Evolutionary conservation across 2,113 vertebrate species (phyloP).

Genomic region (Syngnathus typhle): DNA sequence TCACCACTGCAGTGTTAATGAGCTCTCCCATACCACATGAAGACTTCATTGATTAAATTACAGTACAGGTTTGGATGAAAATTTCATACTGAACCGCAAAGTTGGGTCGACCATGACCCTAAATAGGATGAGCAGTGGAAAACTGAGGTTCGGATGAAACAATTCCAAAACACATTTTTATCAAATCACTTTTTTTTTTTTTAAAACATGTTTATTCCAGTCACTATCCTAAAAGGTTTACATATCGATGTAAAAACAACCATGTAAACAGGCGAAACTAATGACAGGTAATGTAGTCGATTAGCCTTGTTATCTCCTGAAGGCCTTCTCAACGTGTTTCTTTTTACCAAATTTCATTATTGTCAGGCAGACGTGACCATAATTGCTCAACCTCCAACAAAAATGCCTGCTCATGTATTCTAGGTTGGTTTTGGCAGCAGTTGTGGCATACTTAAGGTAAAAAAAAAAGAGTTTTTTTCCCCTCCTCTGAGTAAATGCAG

Average conservation of each 20-base stretch:
- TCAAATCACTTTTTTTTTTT: not conserved
- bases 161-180: not conserved
- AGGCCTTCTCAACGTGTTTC: not conserved
- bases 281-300: not conserved
- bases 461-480: not conserved
- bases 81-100: too few species aligned
- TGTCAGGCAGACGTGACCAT: not conserved
- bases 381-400: not conserved
- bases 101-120: not conserved
- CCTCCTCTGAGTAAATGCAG: not conserved
- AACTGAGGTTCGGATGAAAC: not conserved
- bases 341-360: too few species aligned
- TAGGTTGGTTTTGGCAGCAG: constrained; percentile 12
- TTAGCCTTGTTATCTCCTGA: not conserved
- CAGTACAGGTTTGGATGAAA: too few species aligned
- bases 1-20: constrained; percentile 17
- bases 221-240: too few species aligned
- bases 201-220: too few species aligned
- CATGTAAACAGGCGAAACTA: not conserved
- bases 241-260: not conserved
- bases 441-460: constrained; percentile 11
- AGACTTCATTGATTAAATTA: too few species aligned
- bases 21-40: too few species aligned
- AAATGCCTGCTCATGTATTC: constrained; percentile 1
- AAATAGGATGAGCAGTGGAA: not conserved